Evolutionary conservation across 2,797 vertebrate genomes (phyloP).

Genomic region (Euphonia xanthogaster): DNA sequence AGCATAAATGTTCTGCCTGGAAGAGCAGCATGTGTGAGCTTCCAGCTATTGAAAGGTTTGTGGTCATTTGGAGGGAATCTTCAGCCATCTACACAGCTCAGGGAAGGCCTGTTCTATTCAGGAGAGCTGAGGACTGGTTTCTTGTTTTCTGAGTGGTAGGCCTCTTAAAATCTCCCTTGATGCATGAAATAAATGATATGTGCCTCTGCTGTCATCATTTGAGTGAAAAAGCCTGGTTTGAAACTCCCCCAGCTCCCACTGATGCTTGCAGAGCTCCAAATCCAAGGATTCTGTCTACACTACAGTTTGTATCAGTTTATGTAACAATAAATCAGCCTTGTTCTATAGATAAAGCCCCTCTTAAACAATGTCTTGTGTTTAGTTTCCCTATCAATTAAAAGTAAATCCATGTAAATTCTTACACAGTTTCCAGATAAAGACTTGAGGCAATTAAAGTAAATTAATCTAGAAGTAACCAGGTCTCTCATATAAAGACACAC

Average conservation of each 20-base stretch:
- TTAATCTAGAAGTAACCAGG: background rate
- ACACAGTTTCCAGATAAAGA: background rate
- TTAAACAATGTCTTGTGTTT: background rate
- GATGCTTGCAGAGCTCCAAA: background rate
- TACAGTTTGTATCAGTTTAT: background rate
- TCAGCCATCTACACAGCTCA: background rate
- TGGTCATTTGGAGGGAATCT: background rate
- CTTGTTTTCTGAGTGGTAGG: background rate
- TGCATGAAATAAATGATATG: background rate
- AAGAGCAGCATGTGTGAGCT: background rate
- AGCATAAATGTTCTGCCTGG: background rate
- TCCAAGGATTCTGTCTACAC: background rate
- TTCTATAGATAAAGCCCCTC: background rate
- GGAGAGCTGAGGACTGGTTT: background rate
- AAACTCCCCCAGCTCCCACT: background rate
- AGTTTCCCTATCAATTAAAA: background rate
- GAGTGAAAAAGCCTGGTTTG: background rate
- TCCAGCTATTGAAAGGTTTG: conserved; percentile 19
- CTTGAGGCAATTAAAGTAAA: background rate
- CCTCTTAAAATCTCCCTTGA: conserved; percentile 1
- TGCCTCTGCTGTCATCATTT: background rate
- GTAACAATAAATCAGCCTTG: background rate
- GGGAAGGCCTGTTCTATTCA: background rate
- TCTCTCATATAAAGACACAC: background rate
- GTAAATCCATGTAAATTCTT: background rate